These are phyloP conservation scores for Hemicrepidius hirtus DNA, from an alignment of 2,888 invertebrate species.

Conservation along the genomic window DNA sequence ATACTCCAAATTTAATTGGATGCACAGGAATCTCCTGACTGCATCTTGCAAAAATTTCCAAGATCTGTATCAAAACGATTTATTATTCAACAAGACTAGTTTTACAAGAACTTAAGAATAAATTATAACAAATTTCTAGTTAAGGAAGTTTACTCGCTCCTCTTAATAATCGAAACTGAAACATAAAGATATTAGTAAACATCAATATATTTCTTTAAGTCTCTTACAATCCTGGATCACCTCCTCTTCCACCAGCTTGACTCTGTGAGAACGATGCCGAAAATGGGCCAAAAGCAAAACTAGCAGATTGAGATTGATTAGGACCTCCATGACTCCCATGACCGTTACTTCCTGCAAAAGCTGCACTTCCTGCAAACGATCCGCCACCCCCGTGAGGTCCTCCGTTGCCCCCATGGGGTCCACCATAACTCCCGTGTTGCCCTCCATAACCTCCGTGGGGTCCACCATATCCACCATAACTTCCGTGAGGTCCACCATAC, in stretches of 20 bases:
- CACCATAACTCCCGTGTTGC: not conserved
- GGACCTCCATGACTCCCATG: constrained; percentile 9
- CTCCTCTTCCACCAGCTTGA: not conserved
- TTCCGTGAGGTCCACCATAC: constrained; percentile 6
- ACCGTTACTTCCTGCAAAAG: constrained; percentile 18
- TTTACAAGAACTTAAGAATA: constrained; percentile 1
- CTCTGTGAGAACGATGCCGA: constrained; percentile 15
- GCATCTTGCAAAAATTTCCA: constrained; percentile 14
- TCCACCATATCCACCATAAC: not conserved
- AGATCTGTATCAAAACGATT: not conserved
- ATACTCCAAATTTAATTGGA: constrained; percentile 9
- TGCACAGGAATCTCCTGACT: constrained; percentile 1
- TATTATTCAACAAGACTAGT: constrained; percentile 6
- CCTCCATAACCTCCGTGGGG: constrained; percentile 8
- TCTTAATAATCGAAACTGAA: constrained; percentile 21
- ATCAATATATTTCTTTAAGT: not conserved
- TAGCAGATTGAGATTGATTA: constrained; percentile 18
- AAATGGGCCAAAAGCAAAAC: constrained; percentile 33
- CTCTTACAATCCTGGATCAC: constrained; percentile 4
- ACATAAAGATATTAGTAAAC: not conserved
- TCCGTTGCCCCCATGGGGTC: constrained; percentile 5
- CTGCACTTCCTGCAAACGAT: constrained; percentile 5
- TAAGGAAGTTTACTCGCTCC: no score
- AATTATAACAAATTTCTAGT: not conserved
- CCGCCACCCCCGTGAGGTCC: constrained; percentile 20